phyloP scores from a whole-genome alignment of 2,113 vertebrate species.

The Empidonax alnorum region DNA sequence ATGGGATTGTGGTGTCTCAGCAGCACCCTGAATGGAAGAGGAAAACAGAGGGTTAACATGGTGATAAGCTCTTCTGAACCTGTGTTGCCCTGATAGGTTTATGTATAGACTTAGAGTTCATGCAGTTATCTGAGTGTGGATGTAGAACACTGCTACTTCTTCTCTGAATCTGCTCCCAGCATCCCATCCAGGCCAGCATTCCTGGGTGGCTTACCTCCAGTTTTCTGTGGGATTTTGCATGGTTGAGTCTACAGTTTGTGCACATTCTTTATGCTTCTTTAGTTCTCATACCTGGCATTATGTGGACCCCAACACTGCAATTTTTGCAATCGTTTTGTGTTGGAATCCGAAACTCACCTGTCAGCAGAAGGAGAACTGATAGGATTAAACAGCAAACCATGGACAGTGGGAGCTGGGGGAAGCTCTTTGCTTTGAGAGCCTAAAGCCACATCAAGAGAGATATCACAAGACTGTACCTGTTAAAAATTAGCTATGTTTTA shows the following conservation, averaged over 20 bases:
- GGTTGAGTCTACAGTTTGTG: neutral
- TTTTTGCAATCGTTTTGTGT: too few relatives aligned
- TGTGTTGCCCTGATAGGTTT: neutral
- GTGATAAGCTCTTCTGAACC: neutral
- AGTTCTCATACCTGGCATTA: neutral
- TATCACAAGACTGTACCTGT: too few relatives aligned
- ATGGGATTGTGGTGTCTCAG: neutral
- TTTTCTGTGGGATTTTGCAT: neutral
- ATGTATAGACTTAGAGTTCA: neutral
- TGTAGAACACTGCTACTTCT: neutral
- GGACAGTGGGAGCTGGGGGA: too few relatives aligned
- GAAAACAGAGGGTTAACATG: neutral
- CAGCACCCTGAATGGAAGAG: neutral
- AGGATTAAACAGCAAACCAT: too few relatives aligned
- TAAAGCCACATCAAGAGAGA: too few relatives aligned
- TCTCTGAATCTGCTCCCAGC: neutral
- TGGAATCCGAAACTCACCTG: too few relatives aligned
- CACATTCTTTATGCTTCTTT: neutral
- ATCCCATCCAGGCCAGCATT: neutral
- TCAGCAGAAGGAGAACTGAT: too few relatives aligned
- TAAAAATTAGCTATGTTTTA: too few relatives aligned
- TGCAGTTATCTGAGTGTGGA: neutral
- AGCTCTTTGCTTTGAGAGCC: too few relatives aligned
- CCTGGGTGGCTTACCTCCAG: neutral
- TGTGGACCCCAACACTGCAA: accelerated